Base-by-base conservation (phyloP, 2,888 invertebrate species). In the Drosophila prolongata region DNA sequence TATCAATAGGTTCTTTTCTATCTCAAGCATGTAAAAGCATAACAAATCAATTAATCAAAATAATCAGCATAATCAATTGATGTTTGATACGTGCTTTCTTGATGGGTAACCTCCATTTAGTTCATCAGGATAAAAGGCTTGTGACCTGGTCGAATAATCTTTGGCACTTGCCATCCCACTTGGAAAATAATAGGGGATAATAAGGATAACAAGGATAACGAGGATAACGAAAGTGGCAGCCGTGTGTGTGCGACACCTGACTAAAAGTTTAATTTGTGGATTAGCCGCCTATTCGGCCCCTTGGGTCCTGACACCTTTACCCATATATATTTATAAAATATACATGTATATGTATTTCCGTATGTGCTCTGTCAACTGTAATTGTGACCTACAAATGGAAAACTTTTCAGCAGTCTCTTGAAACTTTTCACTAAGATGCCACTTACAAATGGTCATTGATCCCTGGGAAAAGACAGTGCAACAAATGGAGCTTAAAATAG, bases 231-330 rank as follows among this genome's bases (percentile, higher is more conserved):
- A 16, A 40, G 14, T 35, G 42, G 16, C 11, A 14, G 13, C 27
- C 11, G n/a, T 46, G 3, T 27, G 11, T 40, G 37, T 27, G 42
- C 16, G 43, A 19, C 37, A 37, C 57, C 43, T 44, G 61, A 37
- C 64, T 64, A 44, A 65, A 65, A 62, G 64, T 65, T 65, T 65
- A 46, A 65, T 62, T 65, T 62, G 37, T 44, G 52, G 64, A 62
- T 65, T 62, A 65, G 64, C 50, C 19, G 16, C 44, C 53, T n/a
- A 19, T 44, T 11, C 19, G 6, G 34, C 38, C 65, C 27, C 65
- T 27, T 2, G 66, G 14, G 34, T 14, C 27, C 9, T 24, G 34
- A 43, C 43, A 50, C 50, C 34, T 38, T 24, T 6, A 6, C 11
- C 38, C n/a, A 9, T 37, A 8, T 1, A 35, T 30, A n/a, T 19